Evolutionary conservation across 2,888 invertebrate species (phyloP).

Genomic region (Apamea sordens): DNA sequence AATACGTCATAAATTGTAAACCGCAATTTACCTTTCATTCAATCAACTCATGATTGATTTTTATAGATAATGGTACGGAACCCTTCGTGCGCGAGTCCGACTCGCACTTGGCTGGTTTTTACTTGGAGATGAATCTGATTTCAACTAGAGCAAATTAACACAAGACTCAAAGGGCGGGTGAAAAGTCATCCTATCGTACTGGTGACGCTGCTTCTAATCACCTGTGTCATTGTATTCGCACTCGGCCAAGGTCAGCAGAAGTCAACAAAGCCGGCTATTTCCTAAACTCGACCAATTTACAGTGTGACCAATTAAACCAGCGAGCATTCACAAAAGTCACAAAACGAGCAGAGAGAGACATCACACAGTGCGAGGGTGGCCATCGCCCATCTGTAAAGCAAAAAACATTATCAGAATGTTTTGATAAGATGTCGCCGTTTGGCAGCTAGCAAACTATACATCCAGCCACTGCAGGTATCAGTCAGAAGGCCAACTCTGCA

Average conservation of each 20-base stretch:
- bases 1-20: too few species aligned
- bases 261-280: neutral
- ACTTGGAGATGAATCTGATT: neutral
- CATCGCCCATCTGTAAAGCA: constrained; percentile 46
- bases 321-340: neutral
- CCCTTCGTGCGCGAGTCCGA: too few species aligned
- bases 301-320: neutral
- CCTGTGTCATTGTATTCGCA: neutral
- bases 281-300: constrained; percentile 6
- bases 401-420: constrained; percentile 69
- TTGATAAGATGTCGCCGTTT: constrained; percentile 70
- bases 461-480: neutral
- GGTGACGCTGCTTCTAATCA: neutral
- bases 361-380: neutral
- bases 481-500: constrained; percentile 9
- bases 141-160: neutral
- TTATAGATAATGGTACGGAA: too few species aligned
- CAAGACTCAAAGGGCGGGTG: neutral
- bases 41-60: too few species aligned
- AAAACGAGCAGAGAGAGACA: neutral
- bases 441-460: constrained; percentile 54
- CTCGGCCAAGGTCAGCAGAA: neutral
- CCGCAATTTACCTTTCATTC: too few species aligned
- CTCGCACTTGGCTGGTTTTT: neutral
- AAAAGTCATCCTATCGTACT: neutral